Percentiles rank a stretch among this genome's conserved stretches.
Evolutionary conservation across 2,113 vertebrate genomes (phyloP).

Genomic region (Amphiprion ocellaris): DNA sequence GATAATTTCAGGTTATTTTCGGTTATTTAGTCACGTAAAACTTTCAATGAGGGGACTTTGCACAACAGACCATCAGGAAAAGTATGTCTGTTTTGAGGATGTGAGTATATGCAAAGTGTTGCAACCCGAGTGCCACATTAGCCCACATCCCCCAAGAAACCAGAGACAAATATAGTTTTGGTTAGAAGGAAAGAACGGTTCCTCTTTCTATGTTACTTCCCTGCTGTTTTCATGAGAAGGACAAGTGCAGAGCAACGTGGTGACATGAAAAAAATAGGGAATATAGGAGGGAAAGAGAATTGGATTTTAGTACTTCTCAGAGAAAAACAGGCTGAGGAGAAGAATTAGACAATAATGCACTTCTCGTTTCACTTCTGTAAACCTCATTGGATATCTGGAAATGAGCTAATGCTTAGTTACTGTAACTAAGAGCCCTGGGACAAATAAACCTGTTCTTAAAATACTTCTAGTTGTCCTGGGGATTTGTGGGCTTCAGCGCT

Average conservation of each 20-base stretch:
- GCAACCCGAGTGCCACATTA: constrained; percentile 42
- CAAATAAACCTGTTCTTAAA: constrained; percentile 61
- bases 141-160: constrained; percentile 44
- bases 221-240: constrained; percentile 35
- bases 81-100: constrained; percentile 60
- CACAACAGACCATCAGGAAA: constrained; percentile 32
- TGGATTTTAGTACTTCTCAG: constrained; percentile 33
- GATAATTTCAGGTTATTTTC: constrained; percentile 23
- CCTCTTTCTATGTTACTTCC: constrained; percentile 60
- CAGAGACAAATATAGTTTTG: constrained; percentile 49
- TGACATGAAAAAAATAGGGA: constrained; percentile 10
- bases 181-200: constrained; percentile 44
- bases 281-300: constrained; percentile 6
- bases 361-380: constrained; percentile 78
- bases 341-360: constrained; percentile 38
- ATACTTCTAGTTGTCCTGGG: constrained; percentile 25
- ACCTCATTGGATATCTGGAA: constrained; percentile 57
- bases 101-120: constrained; percentile 44
- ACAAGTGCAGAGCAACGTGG: constrained; percentile 29
- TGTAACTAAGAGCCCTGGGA: constrained; percentile 52
- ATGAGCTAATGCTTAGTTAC: constrained; percentile 59
- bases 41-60: constrained; percentile 32
- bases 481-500: constrained; percentile 5
- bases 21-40: constrained; percentile 9
- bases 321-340: constrained; percentile 37